phyloP scores from a whole-genome alignment of 2,113 vertebrate genomes.

The Glaucomys volans region DNA sequence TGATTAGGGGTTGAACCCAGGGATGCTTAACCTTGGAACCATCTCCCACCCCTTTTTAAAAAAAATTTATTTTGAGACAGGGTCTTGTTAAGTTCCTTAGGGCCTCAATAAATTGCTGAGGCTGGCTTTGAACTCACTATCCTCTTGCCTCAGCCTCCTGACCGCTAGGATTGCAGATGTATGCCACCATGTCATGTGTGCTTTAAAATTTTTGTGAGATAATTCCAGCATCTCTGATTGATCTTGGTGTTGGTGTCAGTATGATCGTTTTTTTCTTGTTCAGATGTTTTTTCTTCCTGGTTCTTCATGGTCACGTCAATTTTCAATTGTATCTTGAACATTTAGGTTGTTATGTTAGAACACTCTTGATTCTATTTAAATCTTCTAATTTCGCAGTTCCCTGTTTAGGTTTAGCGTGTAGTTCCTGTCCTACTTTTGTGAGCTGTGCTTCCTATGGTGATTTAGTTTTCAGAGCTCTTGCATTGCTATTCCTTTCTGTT shows the following conservation, averaged over 20 bases:
- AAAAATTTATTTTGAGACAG: too few relatives aligned
- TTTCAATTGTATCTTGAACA: background rate
- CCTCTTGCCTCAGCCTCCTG: too few relatives aligned
- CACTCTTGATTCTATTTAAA: background rate
- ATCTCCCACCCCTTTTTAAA: too few relatives aligned
- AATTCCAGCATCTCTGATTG: background rate
- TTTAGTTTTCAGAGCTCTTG: background rate
- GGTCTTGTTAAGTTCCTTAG: too few relatives aligned
- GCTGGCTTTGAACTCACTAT: too few relatives aligned
- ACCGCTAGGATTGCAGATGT: too few relatives aligned
- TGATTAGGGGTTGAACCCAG: too few relatives aligned
- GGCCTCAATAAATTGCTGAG: too few relatives aligned
- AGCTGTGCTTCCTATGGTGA: background rate
- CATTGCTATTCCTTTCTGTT: background rate
- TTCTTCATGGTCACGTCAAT: background rate
- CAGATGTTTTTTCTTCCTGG: background rate
- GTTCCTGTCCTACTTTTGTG: background rate
- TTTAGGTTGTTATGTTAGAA: background rate
- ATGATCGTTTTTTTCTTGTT: background rate
- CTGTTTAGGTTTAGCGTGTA: background rate
- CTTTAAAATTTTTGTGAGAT: slow-evolving; percentile 21
- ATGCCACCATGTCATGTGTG: too few relatives aligned
- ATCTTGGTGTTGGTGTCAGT: background rate
- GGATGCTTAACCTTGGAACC: too few relatives aligned
- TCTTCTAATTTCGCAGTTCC: slow-evolving; percentile 22